Evolutionary conservation across 2,888 invertebrate genomes (phyloP), one percentile per base, ranked within the genome.

Genomic region (Ectemnius lituratus): DNA sequence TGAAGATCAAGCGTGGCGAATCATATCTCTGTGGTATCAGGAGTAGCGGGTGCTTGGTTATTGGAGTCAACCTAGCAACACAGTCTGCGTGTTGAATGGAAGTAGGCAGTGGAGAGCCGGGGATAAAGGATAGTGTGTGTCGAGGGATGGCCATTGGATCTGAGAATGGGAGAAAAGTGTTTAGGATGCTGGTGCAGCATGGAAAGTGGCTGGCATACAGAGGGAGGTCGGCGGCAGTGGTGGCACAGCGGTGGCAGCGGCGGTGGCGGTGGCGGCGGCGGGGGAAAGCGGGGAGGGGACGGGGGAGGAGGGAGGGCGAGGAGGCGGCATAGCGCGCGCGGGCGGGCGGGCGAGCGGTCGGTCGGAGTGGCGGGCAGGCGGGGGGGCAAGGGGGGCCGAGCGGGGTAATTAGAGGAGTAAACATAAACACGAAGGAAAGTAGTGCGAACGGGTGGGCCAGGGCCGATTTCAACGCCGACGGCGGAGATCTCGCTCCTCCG

Each of bases 401-500:
- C 84, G 85, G 82, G 84, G 82, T 80, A 86, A 87, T 88, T 86
- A 84, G 84, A 81, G 85, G 85, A 83, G 89, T 89, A 89, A 89
- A 89, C 88, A 89, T 89, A 89, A 89, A 89, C 88, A 89, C 83
- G 85, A 81, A 84, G 75, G 82, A 80, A 82, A 80, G 73, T 16
- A 52, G 47, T 14, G 69, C 67, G 75, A 58, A 58, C 18, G 27
- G 13, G 4, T 56, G 37, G 37, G 11, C 8, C 23, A 67, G 58
- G 58, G 4, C 61, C 23, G 18, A 45, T 58, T 52, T 11, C 62
- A 47, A 8, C 8, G 46, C 18, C 47, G 45, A 56, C 52, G 8
- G 46, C 47, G 60, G 56, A 14, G 58, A 66, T 59, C 37, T 46
- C 37, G 37, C 11, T 1, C 8, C 8, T 11, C 37, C 37, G 8